Conservation (phyloP, 1,140 invertebrate genomes). For the Choristoneura fumiferana region DNA sequence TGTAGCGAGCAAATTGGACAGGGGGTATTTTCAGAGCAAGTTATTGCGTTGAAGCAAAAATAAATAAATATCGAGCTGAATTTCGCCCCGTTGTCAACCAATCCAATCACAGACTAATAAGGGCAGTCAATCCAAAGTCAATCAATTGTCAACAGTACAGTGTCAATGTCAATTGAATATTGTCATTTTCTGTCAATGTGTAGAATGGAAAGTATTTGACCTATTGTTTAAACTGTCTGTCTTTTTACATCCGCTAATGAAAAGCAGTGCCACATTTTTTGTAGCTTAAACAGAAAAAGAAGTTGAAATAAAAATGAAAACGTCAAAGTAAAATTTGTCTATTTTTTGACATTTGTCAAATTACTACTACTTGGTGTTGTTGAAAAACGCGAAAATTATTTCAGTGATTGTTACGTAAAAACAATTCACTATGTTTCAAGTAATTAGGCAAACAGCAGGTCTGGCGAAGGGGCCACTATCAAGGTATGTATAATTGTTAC, state of each 20-base stretch:
- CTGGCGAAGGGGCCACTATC: constrained; percentile 1
- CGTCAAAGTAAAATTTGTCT: not conserved
- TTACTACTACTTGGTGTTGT: not conserved
- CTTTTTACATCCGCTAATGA: not conserved
- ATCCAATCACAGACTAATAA: too few species aligned
- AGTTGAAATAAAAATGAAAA: not conserved
- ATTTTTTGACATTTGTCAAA: constrained; percentile 1
- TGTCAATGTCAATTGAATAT: not conserved
- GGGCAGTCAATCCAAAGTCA: not conserved
- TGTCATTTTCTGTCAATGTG: constrained; percentile 10
- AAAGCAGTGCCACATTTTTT: not conserved
- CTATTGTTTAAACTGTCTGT: not conserved
- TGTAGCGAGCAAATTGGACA: not conserved
- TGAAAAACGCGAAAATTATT: constrained; percentile 4
- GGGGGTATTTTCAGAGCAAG: not conserved
- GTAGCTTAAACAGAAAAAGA: not conserved
- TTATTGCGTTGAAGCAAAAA: not conserved
- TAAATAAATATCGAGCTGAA: constrained; percentile 2
- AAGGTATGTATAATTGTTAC: not conserved
- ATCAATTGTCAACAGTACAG: not conserved
- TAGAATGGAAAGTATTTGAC: not conserved
- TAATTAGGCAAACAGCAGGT: constrained; percentile 5
- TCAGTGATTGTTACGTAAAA: constrained; percentile 16
- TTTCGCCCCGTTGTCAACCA: not conserved
- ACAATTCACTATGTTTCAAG: constrained; percentile 10